Evolutionary conservation across 2,113 vertebrate genomes (phyloP).

Genomic region (Proteles cristata): DNA sequence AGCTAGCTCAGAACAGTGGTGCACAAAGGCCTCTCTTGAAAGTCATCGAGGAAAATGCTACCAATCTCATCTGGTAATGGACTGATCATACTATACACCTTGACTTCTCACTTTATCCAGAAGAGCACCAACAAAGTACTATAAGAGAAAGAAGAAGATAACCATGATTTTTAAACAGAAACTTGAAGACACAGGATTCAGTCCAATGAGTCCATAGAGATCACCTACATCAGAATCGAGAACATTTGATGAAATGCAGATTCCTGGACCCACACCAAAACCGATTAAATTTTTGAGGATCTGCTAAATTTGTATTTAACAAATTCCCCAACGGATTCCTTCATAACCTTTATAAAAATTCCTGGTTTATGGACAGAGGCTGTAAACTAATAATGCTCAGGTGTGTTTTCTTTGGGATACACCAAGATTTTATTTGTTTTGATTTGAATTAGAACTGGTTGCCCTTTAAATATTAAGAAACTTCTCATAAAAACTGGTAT

Average conservation of each 20-base stretch:
- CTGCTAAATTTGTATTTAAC: neutral
- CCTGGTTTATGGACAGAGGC: neutral
- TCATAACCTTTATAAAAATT: neutral
- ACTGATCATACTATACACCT: neutral
- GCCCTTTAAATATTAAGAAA: neutral
- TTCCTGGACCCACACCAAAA: neutral
- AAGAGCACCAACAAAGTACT: neutral
- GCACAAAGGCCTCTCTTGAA: neutral
- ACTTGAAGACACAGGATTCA: neutral
- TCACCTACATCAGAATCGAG: neutral
- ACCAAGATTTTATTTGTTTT: neutral
- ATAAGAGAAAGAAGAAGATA: neutral
- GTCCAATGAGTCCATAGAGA: neutral
- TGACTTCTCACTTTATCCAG: neutral
- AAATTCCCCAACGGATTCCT: neutral
- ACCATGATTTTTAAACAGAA: neutral
- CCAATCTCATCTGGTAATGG: neutral
- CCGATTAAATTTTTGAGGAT: neutral
- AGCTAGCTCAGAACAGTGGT: neutral
- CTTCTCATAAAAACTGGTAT: neutral
- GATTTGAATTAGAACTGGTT: constrained; percentile 1
- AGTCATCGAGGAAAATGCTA: neutral
- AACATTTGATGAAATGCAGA: neutral
- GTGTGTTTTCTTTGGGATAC: neutral
- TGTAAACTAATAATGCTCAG: neutral